Conservation (phyloP, 1,140 invertebrate species). For the Fopius arisanus region DNA sequence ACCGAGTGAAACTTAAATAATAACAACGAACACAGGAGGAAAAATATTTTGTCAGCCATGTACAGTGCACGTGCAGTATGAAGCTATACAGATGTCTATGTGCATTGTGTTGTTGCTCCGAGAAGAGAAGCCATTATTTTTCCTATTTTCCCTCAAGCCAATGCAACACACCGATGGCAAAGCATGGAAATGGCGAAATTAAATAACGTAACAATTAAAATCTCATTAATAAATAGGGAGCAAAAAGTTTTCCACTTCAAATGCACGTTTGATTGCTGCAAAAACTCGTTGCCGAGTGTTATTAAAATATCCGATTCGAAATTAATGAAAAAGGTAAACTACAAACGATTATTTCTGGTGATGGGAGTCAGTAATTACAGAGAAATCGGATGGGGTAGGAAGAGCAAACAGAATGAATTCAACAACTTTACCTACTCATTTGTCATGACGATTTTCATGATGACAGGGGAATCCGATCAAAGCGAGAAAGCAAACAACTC, state of each 20-base stretch:
- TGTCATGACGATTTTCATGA: background rate
- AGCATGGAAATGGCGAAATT: background rate
- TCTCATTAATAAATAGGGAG: background rate
- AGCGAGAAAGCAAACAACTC: background rate
- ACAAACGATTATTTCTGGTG: background rate
- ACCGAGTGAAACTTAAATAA: background rate
- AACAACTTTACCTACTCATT: background rate
- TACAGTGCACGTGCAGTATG: background rate
- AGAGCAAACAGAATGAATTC: background rate
- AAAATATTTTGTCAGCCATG: background rate
- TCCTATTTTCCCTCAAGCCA: background rate
- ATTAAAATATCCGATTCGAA: slow-evolving; percentile 1
- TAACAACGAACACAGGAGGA: background rate
- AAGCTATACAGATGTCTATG: background rate
- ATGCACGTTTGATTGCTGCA: background rate
- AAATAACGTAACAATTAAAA: slow-evolving; percentile 3
- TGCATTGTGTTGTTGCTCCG: background rate
- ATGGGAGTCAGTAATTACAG: background rate
- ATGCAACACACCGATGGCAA: background rate
- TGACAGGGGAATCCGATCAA: background rate
- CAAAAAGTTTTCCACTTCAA: background rate
- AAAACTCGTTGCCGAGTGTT: background rate
- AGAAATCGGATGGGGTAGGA: background rate
- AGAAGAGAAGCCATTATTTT: background rate
- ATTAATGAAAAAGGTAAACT: background rate